phyloP scores from a whole-genome alignment of 2,797 vertebrate genomes.

The Spea hammondii region DNA sequence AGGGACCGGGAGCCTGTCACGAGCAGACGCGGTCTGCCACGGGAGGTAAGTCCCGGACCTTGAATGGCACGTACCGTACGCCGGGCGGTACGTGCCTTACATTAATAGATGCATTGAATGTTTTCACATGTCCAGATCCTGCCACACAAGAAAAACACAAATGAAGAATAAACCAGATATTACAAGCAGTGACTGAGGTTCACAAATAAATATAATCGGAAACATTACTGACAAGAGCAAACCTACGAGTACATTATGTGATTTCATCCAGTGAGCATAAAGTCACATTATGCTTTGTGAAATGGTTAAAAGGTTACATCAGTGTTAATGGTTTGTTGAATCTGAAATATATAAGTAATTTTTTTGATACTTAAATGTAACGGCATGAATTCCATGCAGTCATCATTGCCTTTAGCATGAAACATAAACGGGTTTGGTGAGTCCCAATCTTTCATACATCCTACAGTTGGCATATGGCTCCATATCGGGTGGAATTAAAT shows the following conservation, averaged over 20 bases:
- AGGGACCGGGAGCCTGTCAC: too few species aligned
- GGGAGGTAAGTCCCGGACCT: too few species aligned
- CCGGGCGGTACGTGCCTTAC: too few species aligned
- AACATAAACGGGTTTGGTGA: too few species aligned
- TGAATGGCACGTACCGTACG: too few species aligned
- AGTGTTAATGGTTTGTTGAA: background rate
- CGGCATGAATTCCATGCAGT: background rate
- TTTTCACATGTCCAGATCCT: background rate
- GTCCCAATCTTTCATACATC: too few species aligned
- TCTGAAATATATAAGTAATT: background rate
- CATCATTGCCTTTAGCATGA: too few species aligned
- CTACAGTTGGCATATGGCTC: too few species aligned
- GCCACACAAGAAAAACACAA: background rate
- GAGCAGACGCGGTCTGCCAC: too few species aligned
- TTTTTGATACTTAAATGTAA: background rate
- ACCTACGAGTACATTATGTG: background rate
- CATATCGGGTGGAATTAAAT: too few species aligned
- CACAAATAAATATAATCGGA: too few species aligned
- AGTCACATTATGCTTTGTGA: background rate
- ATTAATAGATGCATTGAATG: background rate
- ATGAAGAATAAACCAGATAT: background rate
- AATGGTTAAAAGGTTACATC: background rate
- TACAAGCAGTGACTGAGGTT: background rate
- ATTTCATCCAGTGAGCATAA: background rate
- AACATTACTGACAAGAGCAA: background rate